Conservation (phyloP, 2,888 invertebrate species). For the Papilio demoleus region DNA sequence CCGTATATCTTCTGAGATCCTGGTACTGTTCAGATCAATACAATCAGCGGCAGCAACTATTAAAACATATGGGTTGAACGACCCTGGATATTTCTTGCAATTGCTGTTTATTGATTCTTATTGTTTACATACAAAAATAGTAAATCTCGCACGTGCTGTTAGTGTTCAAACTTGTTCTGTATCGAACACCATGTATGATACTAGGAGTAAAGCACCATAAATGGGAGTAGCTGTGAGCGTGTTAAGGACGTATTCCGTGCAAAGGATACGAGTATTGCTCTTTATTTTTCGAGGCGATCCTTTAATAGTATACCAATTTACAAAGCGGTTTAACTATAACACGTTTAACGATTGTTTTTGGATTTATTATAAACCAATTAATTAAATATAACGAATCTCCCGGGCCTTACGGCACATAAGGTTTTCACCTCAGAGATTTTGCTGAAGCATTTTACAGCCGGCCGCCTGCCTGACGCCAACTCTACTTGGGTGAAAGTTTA, state of each 20-base stretch:
- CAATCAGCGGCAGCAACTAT: not conserved
- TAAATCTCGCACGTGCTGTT: conserved; percentile 19
- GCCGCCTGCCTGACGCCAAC: too few relatives aligned
- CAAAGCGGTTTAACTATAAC: not conserved
- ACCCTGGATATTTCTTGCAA: not conserved
- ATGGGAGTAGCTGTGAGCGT: conserved; percentile 1
- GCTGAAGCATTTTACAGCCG: too few relatives aligned
- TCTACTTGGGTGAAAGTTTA: too few relatives aligned
- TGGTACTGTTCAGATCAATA: not conserved
- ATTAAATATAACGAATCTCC: too few relatives aligned
- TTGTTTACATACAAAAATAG: conserved; percentile 18
- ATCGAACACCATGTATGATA: conserved; percentile 7
- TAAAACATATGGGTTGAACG: not conserved
- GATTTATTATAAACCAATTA: too few relatives aligned
- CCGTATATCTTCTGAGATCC: not conserved
- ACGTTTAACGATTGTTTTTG: not conserved
- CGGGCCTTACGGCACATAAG: too few relatives aligned
- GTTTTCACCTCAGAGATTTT: too few relatives aligned
- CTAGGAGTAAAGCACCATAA: conserved; percentile 1
- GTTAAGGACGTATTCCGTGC: conserved; percentile 6
- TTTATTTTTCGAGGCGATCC: conserved; percentile 16
- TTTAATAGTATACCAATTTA: not conserved
- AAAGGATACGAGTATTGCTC: conserved; percentile 3
- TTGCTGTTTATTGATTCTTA: not conserved
- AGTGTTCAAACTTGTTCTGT: conserved; percentile 8